Evolutionary conservation across 2,797 vertebrate genomes (phyloP).

Genomic region (Anniella stebbinsi): DNA sequence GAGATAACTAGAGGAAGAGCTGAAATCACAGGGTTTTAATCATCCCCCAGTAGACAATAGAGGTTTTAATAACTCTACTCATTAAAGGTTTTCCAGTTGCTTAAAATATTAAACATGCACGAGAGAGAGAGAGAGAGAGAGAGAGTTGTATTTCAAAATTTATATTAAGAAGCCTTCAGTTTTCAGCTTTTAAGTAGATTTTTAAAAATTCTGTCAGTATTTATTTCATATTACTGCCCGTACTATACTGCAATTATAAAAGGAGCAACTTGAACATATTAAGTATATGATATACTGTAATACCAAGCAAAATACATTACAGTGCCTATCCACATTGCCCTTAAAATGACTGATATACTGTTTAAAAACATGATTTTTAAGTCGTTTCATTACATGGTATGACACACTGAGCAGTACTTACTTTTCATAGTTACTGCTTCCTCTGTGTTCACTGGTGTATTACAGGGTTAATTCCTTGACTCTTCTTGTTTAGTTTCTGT

Average conservation of each 20-base stretch:
- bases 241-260: background rate
- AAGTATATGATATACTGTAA: background rate
- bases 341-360: too few relatives aligned
- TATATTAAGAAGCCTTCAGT: conserved; percentile 27
- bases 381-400: too few relatives aligned
- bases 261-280: background rate
- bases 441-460: too few relatives aligned
- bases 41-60: conserved; percentile 43
- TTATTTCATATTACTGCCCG: background rate
- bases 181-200: background rate
- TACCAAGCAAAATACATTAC: background rate
- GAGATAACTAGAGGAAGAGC: conserved; percentile 61
- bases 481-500: too few relatives aligned
- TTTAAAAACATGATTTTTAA: too few relatives aligned
- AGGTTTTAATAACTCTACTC: conserved; percentile 49
- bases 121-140: background rate
- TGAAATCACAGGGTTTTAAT: conserved; percentile 61
- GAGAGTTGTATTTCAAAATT: conserved; percentile 24
- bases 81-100: conserved; percentile 36
- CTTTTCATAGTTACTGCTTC: too few relatives aligned
- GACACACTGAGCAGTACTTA: too few relatives aligned
- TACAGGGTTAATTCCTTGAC: too few relatives aligned
- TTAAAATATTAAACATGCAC: conserved; percentile 32
- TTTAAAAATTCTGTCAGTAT: background rate
- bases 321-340: too few relatives aligned